Percentiles rank a stretch among this genome's conserved stretches.
Evolutionary conservation across 2,113 vertebrate genomes (phyloP).

Genomic region (Pithys albifrons): DNA sequence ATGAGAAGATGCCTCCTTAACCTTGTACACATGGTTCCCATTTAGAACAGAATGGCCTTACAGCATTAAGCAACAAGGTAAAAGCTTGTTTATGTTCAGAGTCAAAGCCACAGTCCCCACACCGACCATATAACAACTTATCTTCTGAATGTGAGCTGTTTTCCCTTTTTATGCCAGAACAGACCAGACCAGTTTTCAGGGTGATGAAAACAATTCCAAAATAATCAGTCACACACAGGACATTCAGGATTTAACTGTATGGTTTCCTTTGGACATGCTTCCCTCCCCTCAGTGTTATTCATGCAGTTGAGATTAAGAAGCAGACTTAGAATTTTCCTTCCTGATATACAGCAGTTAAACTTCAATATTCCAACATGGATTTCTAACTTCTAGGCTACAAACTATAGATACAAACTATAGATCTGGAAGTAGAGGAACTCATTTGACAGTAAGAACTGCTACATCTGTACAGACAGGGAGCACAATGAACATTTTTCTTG

Average conservation of each 20-base stretch:
- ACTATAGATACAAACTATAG: too few species aligned
- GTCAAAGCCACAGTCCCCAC: not conserved
- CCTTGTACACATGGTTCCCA: not conserved
- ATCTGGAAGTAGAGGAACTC: not conserved
- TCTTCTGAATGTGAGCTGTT: slow-evolving; percentile 2
- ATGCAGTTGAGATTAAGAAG: not conserved
- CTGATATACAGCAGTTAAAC: not conserved
- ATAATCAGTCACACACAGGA: not conserved
- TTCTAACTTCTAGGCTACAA: not conserved
- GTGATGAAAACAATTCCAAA: slow-evolving; percentile 32
- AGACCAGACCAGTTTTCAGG: not conserved
- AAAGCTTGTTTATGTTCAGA: not conserved
- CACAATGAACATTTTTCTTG: not conserved
- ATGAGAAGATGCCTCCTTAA: not conserved
- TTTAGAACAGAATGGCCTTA: not conserved
- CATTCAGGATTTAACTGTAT: not conserved
- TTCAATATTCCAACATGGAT: not conserved
- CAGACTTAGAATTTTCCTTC: not conserved
- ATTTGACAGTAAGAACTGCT: not conserved
- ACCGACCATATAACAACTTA: not conserved
- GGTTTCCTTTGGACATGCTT: not conserved
- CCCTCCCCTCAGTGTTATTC: fast-evolving
- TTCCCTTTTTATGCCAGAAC: not conserved
- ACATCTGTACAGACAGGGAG: not conserved
- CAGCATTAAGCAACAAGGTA: not conserved